These are phyloP conservation scores for Neoascia interrupta DNA, from an alignment of 2,888 invertebrate species.

Conservation along the genomic window DNA sequence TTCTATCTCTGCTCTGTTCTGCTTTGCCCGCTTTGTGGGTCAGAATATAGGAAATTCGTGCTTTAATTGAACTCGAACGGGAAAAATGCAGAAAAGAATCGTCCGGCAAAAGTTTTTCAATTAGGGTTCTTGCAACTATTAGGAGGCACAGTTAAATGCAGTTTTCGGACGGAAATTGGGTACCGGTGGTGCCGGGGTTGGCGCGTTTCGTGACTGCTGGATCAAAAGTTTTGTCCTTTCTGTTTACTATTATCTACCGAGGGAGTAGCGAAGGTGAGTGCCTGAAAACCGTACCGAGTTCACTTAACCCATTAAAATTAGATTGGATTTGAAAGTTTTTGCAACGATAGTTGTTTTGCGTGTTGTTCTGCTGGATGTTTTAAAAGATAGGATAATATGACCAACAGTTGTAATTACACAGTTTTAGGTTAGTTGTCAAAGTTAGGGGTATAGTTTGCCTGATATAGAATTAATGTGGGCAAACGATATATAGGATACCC, in stretches of 20 bases:
- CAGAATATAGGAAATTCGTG: conserved; percentile 57
- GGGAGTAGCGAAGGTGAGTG: too few species aligned
- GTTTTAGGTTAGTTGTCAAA: too few species aligned
- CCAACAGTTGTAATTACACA: too few species aligned
- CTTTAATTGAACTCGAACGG: conserved; percentile 56
- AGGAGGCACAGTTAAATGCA: conserved; percentile 54
- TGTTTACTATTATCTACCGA: conserved; percentile 48
- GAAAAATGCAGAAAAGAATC: conserved; percentile 30
- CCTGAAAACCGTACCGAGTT: too few species aligned
- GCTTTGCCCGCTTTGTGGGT: conserved; percentile 43
- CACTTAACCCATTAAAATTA: too few species aligned
- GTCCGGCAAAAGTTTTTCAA: conserved; percentile 63
- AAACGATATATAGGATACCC: too few species aligned
- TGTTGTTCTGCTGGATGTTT: too few species aligned
- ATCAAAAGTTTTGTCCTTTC: conserved; percentile 53
- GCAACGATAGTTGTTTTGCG: too few species aligned
- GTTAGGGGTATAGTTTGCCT: too few species aligned
- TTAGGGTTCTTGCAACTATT: conserved; percentile 55
- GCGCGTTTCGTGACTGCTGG: conserved; percentile 27
- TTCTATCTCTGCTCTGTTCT: conserved; percentile 24
- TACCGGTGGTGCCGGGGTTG: background rate
- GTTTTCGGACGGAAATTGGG: conserved; percentile 28
- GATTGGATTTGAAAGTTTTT: too few species aligned
- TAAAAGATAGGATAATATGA: too few species aligned
- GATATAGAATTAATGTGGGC: too few species aligned